Evolutionary conservation across 2,888 invertebrate species (phyloP).

Genomic region (Neria commutata): DNA sequence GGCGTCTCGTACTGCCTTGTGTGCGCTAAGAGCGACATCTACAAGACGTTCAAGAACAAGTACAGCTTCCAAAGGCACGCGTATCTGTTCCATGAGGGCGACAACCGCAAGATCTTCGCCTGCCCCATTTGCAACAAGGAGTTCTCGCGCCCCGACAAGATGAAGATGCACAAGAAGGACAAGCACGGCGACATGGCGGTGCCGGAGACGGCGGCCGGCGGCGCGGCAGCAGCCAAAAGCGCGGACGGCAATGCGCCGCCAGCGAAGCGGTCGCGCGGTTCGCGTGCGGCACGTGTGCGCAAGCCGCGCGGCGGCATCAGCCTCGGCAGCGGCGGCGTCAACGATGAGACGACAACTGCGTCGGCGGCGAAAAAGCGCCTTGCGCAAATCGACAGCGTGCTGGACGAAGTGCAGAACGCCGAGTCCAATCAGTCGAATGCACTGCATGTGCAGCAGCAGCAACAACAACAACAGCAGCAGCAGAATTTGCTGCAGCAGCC

Average conservation of each 20-base stretch:
- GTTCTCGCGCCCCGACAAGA: slow-evolving; percentile 58
- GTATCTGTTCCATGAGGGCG: slow-evolving; percentile 58
- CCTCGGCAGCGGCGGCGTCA: slow-evolving; percentile 14
- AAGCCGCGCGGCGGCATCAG: slow-evolving; percentile 35
- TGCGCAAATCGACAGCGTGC: slow-evolving; percentile 54
- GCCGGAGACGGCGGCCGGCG: slow-evolving; percentile 32
- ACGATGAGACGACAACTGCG: slow-evolving; percentile 24
- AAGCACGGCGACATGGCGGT: slow-evolving; percentile 54
- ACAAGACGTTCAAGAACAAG: slow-evolving; percentile 59
- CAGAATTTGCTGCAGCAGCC: slow-evolving; percentile 33
- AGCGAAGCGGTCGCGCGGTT: slow-evolving; percentile 40
- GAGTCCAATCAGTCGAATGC: slow-evolving; percentile 36
- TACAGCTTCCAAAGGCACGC: slow-evolving; percentile 59
- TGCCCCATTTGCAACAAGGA: slow-evolving; percentile 59
- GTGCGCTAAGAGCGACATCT: slow-evolving; percentile 59
- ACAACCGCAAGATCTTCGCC: slow-evolving; percentile 58
- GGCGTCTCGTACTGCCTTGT: slow-evolving; percentile 58
- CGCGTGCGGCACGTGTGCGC: slow-evolving; percentile 49
- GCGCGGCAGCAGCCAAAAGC: slow-evolving; percentile 30
- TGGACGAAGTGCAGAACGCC: slow-evolving; percentile 53
- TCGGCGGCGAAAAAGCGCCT: slow-evolving; percentile 49
- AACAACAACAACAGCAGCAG: slow-evolving; percentile 32
- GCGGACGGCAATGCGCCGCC: slow-evolving; percentile 29
- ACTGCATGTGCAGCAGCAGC: slow-evolving; percentile 35
- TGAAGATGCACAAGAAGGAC: slow-evolving; percentile 61